Conservation (phyloP, 2,888 invertebrate species). For the Acleris holmiana region DNA sequence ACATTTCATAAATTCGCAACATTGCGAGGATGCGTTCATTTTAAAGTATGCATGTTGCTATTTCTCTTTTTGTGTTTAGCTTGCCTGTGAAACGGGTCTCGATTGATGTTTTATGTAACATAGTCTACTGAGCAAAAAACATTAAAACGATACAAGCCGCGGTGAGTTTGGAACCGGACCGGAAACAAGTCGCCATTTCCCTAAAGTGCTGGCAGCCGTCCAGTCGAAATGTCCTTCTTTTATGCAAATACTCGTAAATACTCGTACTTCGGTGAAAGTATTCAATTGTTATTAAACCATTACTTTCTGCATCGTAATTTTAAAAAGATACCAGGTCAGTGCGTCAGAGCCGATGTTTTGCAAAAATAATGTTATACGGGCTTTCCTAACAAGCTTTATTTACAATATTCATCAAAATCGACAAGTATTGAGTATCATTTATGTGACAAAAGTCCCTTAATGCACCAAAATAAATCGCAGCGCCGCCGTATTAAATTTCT, state of each 20-base stretch:
- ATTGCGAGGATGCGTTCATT: constrained; percentile 7
- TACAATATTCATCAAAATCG: background rate
- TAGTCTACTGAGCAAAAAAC: constrained; percentile 3
- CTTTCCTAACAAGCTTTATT: constrained; percentile 5
- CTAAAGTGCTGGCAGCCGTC: constrained; percentile 50
- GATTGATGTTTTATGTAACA: constrained; percentile 10
- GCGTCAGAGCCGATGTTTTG: background rate
- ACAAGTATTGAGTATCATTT: background rate
- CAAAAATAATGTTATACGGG: constrained; percentile 18
- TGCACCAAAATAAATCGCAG: background rate
- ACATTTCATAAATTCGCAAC: constrained; percentile 25
- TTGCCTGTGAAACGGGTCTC: constrained; percentile 4
- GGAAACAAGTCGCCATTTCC: constrained; percentile 29
- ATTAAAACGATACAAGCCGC: constrained; percentile 1
- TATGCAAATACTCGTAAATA: constrained; percentile 36
- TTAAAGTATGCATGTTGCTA: constrained; percentile 4
- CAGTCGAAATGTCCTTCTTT: constrained; percentile 47
- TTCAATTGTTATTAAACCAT: constrained; percentile 30
- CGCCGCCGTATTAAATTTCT: constrained; percentile 19
- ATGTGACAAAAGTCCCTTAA: background rate
- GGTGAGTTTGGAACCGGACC: background rate
- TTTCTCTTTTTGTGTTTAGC: constrained; percentile 4
- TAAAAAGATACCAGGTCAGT: constrained; percentile 1
- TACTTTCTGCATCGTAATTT: constrained; percentile 5
- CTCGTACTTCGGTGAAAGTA: constrained; percentile 49